Percentiles rank a stretch among this genome's conserved stretches.
Conservation (phyloP, 2,888 invertebrate species). For the Zhengitettix transpicula region DNA sequence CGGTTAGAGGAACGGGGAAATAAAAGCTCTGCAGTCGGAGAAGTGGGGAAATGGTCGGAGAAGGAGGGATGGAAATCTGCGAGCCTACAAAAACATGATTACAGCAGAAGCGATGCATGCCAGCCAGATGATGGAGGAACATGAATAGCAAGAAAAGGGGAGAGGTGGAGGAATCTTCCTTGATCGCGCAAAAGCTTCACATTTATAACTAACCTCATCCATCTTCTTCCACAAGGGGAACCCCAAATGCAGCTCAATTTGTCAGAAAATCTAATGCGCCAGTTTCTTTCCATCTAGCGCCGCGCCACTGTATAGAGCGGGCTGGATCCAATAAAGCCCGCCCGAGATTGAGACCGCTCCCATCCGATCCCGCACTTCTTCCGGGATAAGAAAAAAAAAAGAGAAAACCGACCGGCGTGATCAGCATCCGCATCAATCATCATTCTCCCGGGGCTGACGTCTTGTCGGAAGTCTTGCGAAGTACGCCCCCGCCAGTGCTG, state of each 20-base stretch:
- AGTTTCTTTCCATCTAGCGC: conserved; percentile 14
- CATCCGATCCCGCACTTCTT: too few relatives aligned
- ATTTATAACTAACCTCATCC: conserved; percentile 36
- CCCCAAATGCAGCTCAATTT: conserved; percentile 34
- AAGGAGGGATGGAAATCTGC: background rate
- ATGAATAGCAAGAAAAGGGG: background rate
- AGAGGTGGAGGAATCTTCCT: conserved; percentile 11
- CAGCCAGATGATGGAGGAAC: background rate
- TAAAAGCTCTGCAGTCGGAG: too few relatives aligned
- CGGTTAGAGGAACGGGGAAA: too few relatives aligned
- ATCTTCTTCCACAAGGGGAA: conserved; percentile 28
- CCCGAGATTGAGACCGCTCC: background rate
- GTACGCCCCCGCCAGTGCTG: too few relatives aligned
- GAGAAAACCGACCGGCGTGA: background rate
- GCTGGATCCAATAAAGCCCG: background rate
- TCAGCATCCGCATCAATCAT: background rate
- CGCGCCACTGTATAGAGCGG: background rate
- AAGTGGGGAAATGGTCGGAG: too few relatives aligned
- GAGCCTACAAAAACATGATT: background rate
- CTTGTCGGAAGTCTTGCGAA: too few relatives aligned
- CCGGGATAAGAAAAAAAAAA: too few relatives aligned
- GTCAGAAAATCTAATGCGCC: conserved; percentile 33
- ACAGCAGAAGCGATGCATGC: background rate
- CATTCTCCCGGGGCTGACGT: background rate
- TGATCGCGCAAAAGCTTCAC: conserved; percentile 31